A percentile compares a stretch with the other conserved stretches of the same genome.
Evolutionary conservation across 2,888 invertebrate genomes (phyloP).

Genomic region (Alcis repandata): DNA sequence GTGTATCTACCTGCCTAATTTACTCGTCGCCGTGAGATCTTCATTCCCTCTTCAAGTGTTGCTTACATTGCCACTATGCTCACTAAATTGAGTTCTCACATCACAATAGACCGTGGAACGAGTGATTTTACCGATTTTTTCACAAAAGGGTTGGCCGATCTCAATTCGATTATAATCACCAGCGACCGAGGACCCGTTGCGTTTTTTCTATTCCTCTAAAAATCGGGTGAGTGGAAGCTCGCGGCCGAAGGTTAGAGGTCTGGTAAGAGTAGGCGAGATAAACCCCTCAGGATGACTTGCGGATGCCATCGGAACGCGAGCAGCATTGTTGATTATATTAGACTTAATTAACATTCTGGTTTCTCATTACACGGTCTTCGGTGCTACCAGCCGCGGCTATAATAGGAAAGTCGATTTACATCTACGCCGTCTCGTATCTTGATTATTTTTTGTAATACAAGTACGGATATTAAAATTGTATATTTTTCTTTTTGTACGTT

Average conservation of each 20-base stretch:
- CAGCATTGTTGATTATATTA: slow-evolving; percentile 86
- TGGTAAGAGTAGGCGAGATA: slow-evolving; percentile 59
- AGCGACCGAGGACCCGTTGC: slow-evolving; percentile 57
- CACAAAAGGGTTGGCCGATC: slow-evolving; percentile 85
- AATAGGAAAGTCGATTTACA: slow-evolving; percentile 82
- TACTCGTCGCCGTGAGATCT: slow-evolving; percentile 61
- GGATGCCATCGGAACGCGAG: slow-evolving; percentile 81
- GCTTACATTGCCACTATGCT: slow-evolving; percentile 69
- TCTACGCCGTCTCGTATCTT: slow-evolving; percentile 67
- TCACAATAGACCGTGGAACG: slow-evolving; percentile 79
- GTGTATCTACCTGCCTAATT: too few species aligned
- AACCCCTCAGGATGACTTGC: slow-evolving; percentile 82
- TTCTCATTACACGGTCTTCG: slow-evolving; percentile 86
- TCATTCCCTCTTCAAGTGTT: slow-evolving; percentile 74
- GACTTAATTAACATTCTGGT: slow-evolving; percentile 86
- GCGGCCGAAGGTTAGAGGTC: slow-evolving; percentile 69
- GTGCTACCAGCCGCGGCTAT: slow-evolving; percentile 75
- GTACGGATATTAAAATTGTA: slow-evolving; percentile 59
- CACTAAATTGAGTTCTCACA: slow-evolving; percentile 85
- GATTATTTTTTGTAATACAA: slow-evolving; percentile 70
- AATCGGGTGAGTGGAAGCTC: slow-evolving; percentile 24
- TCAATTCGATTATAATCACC: slow-evolving; percentile 82
- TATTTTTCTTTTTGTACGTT: slow-evolving; percentile 63
- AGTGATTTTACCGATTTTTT: slow-evolving; percentile 82
- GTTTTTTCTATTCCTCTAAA: slow-evolving; percentile 46